Conservation (phyloP, 2,113 vertebrate species). For the Heterotilapia buettikoferi region DNA sequence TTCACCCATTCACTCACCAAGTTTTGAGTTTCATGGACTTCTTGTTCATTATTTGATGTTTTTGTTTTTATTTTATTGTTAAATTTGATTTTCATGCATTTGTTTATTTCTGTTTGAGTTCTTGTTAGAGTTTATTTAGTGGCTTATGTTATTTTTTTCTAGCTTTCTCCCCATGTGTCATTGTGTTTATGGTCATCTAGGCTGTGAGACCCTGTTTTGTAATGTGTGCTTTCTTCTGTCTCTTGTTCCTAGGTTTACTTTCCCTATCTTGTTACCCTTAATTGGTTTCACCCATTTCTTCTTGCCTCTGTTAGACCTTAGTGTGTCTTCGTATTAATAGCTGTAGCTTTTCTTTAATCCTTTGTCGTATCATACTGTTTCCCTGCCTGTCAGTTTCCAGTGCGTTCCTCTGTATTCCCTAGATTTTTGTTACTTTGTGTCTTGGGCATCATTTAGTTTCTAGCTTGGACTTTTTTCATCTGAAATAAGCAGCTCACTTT, state of each 20-base stretch:
- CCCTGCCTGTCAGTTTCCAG: not conserved
- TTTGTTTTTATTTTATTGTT: fast-evolving
- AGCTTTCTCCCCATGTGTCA: not conserved
- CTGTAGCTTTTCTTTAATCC: not conserved
- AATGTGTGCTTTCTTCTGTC: not conserved
- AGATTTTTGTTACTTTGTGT: not conserved
- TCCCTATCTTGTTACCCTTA: not conserved
- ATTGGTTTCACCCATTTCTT: not conserved
- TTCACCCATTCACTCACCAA: not conserved
- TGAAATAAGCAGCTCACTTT: not conserved
- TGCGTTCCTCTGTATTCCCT: fast-evolving
- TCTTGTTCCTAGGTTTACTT: not conserved
- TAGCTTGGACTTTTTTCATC: not conserved
- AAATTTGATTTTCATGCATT: not conserved
- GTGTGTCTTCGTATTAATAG: not conserved
- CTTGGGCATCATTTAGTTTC: not conserved
- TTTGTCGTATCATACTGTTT: not conserved
- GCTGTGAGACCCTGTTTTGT: not conserved
- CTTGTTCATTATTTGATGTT: not conserved
- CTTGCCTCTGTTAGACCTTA: not conserved
- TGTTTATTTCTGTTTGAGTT: not conserved
- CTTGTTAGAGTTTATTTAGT: not conserved
- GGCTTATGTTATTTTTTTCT: fast-evolving
- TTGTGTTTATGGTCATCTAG: not conserved
- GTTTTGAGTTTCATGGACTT: not conserved